Evolutionary conservation across 2,888 invertebrate genomes (phyloP).

Genomic region (Nudaria mundana): DNA sequence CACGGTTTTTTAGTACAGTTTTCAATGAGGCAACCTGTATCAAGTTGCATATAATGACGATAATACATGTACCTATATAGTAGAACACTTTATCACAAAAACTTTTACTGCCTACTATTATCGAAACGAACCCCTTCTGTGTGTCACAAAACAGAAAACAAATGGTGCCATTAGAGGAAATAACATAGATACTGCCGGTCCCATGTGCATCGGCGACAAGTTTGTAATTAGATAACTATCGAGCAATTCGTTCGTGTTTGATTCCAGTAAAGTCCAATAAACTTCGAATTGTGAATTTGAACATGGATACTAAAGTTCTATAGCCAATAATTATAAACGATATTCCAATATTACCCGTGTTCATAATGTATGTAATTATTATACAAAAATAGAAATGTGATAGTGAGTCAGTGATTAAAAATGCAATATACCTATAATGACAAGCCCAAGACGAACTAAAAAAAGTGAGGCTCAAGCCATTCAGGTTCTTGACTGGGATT

Average conservation of each 20-base stretch:
- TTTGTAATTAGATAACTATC: conserved; percentile 77
- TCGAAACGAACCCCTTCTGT: conserved; percentile 39
- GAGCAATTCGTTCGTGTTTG: conserved; percentile 59
- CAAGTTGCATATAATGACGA: not conserved
- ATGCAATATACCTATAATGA: conserved; percentile 70
- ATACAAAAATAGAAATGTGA: conserved; percentile 19
- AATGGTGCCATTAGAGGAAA: conserved; percentile 60
- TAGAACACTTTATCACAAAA: not conserved
- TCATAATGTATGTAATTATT: conserved; percentile 11
- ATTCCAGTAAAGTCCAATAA: conserved; percentile 64
- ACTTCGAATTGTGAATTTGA: conserved; percentile 42
- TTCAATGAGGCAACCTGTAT: too few relatives aligned
- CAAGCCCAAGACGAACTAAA: conserved; percentile 75
- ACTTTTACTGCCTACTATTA: too few relatives aligned
- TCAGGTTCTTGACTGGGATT: conserved; percentile 85
- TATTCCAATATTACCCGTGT: conserved; percentile 44
- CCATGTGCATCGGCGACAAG: conserved; percentile 64
- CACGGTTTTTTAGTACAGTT: too few relatives aligned
- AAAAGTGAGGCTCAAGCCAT: conserved; percentile 61
- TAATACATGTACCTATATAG: not conserved
- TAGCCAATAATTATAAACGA: conserved; percentile 39
- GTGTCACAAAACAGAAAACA: conserved; percentile 50
- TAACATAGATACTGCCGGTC: conserved; percentile 52
- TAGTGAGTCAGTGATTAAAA: conserved; percentile 41
- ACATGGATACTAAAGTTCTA: conserved; percentile 32